These are phyloP conservation scores for Aleiodes alternator DNA, from an alignment of 2,888 invertebrate species.

Conservation along the genomic window DNA sequence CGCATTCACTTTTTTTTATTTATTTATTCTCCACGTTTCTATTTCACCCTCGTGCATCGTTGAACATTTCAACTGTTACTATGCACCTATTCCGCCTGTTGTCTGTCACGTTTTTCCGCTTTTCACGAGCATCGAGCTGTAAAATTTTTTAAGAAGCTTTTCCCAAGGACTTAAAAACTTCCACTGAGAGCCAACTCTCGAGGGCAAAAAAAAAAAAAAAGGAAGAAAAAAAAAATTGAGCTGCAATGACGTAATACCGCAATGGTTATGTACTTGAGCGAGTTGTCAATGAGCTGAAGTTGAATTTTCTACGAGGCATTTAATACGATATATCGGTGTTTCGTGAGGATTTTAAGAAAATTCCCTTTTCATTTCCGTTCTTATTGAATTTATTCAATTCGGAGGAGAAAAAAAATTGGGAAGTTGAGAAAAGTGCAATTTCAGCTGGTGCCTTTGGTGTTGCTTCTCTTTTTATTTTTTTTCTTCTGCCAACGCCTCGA, in stretches of 20 bases:
- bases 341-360: not conserved
- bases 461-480: not conserved
- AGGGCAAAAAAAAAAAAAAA: too few relatives aligned
- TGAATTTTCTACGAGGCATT: constrained; percentile 29
- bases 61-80: not conserved
- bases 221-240: not conserved
- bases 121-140: constrained; percentile 16
- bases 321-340: not conserved
- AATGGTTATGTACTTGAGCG: constrained; percentile 50
- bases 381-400: not conserved
- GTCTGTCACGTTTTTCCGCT: constrained; percentile 7
- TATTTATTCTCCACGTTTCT: not conserved
- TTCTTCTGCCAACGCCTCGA: not conserved
- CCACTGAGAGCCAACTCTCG: not conserved
- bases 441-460: too few relatives aligned
- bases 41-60: constrained; percentile 10
- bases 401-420: too few relatives aligned
- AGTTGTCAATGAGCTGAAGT: constrained; percentile 44
- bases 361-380: too few relatives aligned
- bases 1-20: not conserved
- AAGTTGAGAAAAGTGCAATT: too few relatives aligned
- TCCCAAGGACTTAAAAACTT: constrained; percentile 14
- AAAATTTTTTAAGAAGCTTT: constrained; percentile 37
- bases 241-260: constrained; percentile 43
- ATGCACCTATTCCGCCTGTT: not conserved